These are phyloP conservation scores for Macquaria australasica DNA, from an alignment of 2,113 vertebrate genomes.

Conservation along the genomic window DNA sequence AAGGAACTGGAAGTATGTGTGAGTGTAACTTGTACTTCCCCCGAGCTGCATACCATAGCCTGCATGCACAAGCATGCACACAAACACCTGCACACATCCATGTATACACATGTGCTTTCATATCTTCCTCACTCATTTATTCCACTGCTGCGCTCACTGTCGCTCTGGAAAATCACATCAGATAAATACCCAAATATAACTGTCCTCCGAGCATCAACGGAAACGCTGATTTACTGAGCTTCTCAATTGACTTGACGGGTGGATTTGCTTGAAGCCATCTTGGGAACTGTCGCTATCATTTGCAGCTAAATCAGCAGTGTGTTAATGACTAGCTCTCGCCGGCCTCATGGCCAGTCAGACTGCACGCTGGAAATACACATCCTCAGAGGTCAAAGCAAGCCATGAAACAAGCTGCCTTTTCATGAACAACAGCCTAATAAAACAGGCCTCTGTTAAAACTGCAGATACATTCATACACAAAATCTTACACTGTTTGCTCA, in stretches of 20 bases:
- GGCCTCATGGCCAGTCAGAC: slow-evolving; percentile 45
- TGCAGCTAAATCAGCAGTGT: slow-evolving; percentile 65
- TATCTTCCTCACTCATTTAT: slow-evolving; percentile 34
- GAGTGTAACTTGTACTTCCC: slow-evolving; percentile 38
- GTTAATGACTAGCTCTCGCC: slow-evolving; percentile 58
- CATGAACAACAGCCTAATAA: slow-evolving; percentile 25
- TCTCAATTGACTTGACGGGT: slow-evolving; percentile 67
- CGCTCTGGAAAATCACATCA: slow-evolving; percentile 44
- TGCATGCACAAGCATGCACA: slow-evolving; percentile 62
- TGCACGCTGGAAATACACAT: slow-evolving; percentile 29
- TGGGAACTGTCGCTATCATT: slow-evolving; percentile 68
- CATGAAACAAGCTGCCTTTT: slow-evolving; percentile 25
- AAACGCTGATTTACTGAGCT: slow-evolving; percentile 67
- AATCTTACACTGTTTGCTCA: neutral
- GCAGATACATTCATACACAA: neutral
- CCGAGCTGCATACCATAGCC: slow-evolving; percentile 51
- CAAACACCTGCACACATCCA: slow-evolving; percentile 33
- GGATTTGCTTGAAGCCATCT: slow-evolving; percentile 74
- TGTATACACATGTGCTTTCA: neutral
- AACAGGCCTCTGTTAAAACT: slow-evolving; percentile 15
- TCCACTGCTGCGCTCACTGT: slow-evolving; percentile 39
- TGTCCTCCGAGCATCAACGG: slow-evolving; percentile 59
- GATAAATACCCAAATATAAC: slow-evolving; percentile 59
- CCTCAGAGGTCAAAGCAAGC: slow-evolving; percentile 51
- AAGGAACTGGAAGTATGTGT: slow-evolving; percentile 2